These are phyloP conservation scores for Heliconius sara DNA, from an alignment of 2,888 invertebrate species.

Conservation along the genomic window DNA sequence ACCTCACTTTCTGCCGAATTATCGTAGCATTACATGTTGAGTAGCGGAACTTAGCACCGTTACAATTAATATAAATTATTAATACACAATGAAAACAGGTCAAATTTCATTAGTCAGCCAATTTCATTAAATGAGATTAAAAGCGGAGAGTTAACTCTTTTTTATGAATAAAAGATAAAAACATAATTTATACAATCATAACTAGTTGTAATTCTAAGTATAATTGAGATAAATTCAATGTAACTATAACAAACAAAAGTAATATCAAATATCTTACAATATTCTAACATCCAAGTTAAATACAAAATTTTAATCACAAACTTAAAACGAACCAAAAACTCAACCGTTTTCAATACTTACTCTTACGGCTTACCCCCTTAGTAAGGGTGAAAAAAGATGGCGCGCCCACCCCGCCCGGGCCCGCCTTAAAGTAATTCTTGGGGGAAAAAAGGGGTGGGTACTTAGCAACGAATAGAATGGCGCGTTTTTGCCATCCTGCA, in stretches of 20 bases:
- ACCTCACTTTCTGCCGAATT: not conserved
- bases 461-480: slow-evolving; percentile 77
- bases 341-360: slow-evolving; percentile 79
- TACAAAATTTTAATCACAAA: slow-evolving; percentile 39
- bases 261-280: slow-evolving; percentile 12
- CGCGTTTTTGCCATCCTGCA: slow-evolving; percentile 65
- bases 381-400: slow-evolving; percentile 81
- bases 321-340: slow-evolving; percentile 64
- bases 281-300: not conserved
- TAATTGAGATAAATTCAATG: not conserved
- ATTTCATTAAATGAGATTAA: too few relatives aligned
- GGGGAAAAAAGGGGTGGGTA: slow-evolving; percentile 83
- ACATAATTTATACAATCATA: not conserved
- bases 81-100: too few relatives aligned
- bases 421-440: slow-evolving; percentile 81
- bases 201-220: not conserved
- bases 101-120: too few relatives aligned
- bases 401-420: slow-evolving; percentile 58
- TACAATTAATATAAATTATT: too few relatives aligned
- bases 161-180: too few relatives aligned
- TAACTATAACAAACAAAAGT: not conserved
- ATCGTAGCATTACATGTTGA: not conserved
- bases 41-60: not conserved
- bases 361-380: slow-evolving; percentile 66
- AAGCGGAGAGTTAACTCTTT: too few relatives aligned